Evolutionary conservation across 2,797 vertebrate genomes (phyloP).

Genomic region (Poeciliopsis gracilis): DNA sequence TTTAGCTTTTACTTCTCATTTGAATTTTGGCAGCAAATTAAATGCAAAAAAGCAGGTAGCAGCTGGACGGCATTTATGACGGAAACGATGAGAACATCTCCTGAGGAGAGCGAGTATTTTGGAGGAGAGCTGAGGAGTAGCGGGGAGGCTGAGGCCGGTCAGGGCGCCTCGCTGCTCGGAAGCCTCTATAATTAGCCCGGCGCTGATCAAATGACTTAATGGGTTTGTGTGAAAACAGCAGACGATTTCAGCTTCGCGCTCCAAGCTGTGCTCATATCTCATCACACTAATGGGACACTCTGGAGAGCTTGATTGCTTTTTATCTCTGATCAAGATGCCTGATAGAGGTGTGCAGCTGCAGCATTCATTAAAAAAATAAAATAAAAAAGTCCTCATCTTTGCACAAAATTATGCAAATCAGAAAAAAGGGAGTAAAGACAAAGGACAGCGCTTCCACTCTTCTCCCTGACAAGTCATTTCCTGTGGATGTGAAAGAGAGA

Average conservation of each 20-base stretch:
- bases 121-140: conserved; percentile 45
- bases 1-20: neutral
- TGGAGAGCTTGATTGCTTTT: conserved; percentile 69
- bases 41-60: too few relatives aligned
- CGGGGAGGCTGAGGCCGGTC: conserved; percentile 32
- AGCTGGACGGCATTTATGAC: too few relatives aligned
- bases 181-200: conserved; percentile 74
- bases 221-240: conserved; percentile 75
- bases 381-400: conserved; percentile 8
- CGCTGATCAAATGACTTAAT: conserved; percentile 77
- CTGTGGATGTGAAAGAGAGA: conserved; percentile 7
- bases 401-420: conserved; percentile 20
- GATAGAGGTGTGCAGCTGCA: conserved; percentile 58
- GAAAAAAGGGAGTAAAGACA: conserved; percentile 5
- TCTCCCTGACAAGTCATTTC: conserved; percentile 23
- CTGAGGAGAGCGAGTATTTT: conserved; percentile 41
- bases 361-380: conserved; percentile 32
- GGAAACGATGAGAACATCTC: conserved; percentile 50
- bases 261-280: conserved; percentile 69
- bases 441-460: conserved; percentile 10
- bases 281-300: conserved; percentile 75
- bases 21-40: neutral
- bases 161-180: conserved; percentile 41
- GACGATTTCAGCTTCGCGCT: conserved; percentile 72
- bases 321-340: conserved; percentile 66